Evolutionary conservation across 2,113 vertebrate genomes (phyloP).

Genomic region (Romanogobio albipinnatus): DNA sequence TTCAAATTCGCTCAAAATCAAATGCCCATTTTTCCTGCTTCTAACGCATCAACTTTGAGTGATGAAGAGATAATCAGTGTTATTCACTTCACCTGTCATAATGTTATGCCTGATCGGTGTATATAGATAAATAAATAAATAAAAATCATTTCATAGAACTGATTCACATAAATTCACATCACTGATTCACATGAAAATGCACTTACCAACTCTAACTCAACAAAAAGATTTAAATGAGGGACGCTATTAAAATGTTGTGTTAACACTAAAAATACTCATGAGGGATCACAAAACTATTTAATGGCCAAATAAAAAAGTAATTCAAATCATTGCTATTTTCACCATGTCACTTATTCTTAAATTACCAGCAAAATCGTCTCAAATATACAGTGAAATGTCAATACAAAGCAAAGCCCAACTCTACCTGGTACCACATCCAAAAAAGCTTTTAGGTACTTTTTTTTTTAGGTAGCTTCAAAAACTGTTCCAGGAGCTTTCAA

Average conservation of each 20-base stretch:
- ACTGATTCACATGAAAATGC: not conserved
- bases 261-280: not conserved
- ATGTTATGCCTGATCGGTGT: too few species aligned
- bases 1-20: too few species aligned
- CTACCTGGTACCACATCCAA: not conserved
- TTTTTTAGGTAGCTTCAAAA: not conserved
- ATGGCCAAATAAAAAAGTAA: not conserved
- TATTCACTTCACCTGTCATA: too few species aligned
- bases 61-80: too few species aligned
- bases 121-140: too few species aligned
- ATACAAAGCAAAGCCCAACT: not conserved
- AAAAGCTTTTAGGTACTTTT: slow-evolving; percentile 1
- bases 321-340: not conserved
- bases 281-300: not conserved
- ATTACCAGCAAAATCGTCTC: not conserved
- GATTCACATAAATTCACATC: not conserved
- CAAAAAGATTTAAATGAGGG: not conserved
- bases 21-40: too few species aligned
- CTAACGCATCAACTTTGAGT: too few species aligned
- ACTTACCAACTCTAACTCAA: not conserved
- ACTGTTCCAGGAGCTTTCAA: slow-evolving; percentile 59
- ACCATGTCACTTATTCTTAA: not conserved
- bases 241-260: not conserved
- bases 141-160: not conserved
- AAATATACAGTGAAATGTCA: not conserved